Evolutionary conservation across 1,140 invertebrate genomes (phyloP).

Genomic region (Ceratitis capitata): DNA sequence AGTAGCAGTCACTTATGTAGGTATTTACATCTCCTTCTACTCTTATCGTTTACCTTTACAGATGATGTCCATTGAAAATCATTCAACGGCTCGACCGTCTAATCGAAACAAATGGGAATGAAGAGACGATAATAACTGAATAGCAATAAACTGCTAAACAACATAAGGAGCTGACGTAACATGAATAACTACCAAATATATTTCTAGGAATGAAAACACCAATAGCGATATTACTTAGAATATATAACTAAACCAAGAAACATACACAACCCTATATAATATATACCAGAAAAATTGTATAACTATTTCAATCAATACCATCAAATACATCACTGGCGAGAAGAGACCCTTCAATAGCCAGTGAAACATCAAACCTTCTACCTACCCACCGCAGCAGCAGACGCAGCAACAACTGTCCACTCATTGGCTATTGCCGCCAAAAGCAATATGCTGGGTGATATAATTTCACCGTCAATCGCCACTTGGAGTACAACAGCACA

Average conservation of each 20-base stretch:
- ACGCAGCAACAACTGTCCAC: neutral
- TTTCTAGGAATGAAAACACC: neutral
- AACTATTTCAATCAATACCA: neutral
- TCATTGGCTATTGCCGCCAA: too few species aligned
- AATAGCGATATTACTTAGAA: neutral
- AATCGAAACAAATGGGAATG: neutral
- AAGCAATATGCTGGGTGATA: constrained; percentile 24
- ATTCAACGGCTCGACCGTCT: neutral
- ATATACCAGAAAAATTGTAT: neutral
- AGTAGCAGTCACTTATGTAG: neutral
- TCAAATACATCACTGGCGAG: neutral
- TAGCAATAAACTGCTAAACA: constrained; percentile 7
- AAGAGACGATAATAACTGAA: neutral
- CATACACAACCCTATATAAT: neutral
- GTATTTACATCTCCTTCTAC: neutral
- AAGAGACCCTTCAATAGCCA: neutral
- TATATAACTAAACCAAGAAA: neutral
- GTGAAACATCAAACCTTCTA: too few species aligned
- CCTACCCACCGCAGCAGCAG: neutral
- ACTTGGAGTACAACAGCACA: constrained; percentile 6
- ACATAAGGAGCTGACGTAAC: neutral
- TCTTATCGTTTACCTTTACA: neutral
- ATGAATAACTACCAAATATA: neutral
- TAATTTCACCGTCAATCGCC: constrained; percentile 29
- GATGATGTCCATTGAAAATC: neutral